Evolutionary conservation across 37 sponge, comb jelly and placozoan genomes (phyloP).

Genomic region (Aphrocallistes beatrix): DNA sequence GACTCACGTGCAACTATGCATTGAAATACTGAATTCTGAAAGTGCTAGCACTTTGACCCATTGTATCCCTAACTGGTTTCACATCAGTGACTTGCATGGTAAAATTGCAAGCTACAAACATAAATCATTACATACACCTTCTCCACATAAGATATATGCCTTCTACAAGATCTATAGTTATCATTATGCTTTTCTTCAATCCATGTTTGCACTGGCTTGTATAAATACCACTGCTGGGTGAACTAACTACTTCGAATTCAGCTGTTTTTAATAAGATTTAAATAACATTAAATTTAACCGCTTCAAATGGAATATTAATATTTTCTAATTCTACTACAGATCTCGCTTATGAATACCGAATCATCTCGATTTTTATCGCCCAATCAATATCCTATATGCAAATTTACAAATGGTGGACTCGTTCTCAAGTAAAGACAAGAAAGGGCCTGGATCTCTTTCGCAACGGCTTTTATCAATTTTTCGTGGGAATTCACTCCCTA

Average conservation of each 20-base stretch:
- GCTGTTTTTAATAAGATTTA: slow-evolving; percentile 17
- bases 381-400: neutral
- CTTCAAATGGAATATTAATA: neutral
- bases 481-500: neutral
- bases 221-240: neutral
- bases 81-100: too few species aligned
- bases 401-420: neutral
- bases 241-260: neutral
- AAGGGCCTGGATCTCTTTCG: neutral
- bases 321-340: slow-evolving; percentile 2
- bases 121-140: too few species aligned
- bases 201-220: neutral
- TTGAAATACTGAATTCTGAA: neutral
- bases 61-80: neutral
- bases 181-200: neutral
- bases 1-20: too few species aligned
- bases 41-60: too few species aligned
- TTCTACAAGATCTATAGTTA: neutral
- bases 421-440: neutral
- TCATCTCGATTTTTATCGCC: slow-evolving; percentile 5
- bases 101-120: too few species aligned
- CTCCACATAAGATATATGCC: too few species aligned
- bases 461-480: neutral
- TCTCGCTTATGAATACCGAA: slow-evolving; percentile 20
- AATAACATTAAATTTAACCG: neutral